A percentile compares a stretch with the other conserved stretches of the same genome.
phyloP scores from a whole-genome alignment of 2,113 vertebrate genomes.

The Rhynchomys soricoides region DNA sequence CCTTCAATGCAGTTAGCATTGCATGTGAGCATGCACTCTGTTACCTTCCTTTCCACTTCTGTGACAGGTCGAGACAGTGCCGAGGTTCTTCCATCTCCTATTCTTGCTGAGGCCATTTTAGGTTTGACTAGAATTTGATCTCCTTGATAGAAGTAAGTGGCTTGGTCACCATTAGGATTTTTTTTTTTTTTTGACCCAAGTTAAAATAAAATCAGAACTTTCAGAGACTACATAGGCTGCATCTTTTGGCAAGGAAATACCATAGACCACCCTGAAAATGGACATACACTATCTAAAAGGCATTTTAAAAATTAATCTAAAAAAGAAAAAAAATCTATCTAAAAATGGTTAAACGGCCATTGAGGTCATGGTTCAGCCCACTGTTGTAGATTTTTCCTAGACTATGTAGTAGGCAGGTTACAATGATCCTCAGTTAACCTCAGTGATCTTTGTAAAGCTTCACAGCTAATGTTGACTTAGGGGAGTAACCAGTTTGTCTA shows the following conservation, averaged over 20 bases:
- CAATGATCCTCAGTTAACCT: not conserved
- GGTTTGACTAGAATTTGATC: not conserved
- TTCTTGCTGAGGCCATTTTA: not conserved
- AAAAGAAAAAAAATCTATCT: not conserved
- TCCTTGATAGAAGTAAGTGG: not conserved
- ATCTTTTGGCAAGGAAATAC: not conserved
- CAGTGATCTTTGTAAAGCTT: not conserved
- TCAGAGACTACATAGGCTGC: not conserved
- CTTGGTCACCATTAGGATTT: not conserved
- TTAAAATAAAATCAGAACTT: slow-evolving; percentile 15
- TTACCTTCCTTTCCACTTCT: not conserved
- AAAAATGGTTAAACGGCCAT: not conserved
- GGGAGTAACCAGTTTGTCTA: not conserved
- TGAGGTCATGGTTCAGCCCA: not conserved
- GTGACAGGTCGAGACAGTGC: not conserved
- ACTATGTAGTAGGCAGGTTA: not conserved
- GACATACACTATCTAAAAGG: not conserved
- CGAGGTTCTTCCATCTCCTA: not conserved
- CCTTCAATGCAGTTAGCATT: not conserved
- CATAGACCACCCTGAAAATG: not conserved
- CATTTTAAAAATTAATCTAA: not conserved
- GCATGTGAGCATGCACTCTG: not conserved
- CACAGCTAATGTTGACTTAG: not conserved
- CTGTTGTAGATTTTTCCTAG: no score
- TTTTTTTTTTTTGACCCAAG: not conserved